phyloP scores from a whole-genome alignment of 2,888 invertebrate genomes.

The Leptogaster cylindrica region DNA sequence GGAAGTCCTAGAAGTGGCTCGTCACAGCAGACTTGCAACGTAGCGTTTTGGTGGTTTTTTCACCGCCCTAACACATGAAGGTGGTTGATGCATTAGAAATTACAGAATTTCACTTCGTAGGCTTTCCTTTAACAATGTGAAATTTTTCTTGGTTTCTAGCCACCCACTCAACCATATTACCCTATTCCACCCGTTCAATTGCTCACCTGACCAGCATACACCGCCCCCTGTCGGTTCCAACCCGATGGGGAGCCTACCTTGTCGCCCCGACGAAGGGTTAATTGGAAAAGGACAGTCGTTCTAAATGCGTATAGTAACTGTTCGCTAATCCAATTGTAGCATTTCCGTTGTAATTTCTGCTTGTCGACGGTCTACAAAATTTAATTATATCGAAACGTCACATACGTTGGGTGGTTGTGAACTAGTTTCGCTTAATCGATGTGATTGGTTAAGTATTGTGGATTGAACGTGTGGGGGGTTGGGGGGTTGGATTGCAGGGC shows the following conservation, averaged over 20 bases:
- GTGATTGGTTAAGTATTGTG: too few relatives aligned
- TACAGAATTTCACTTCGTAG: conserved; percentile 32
- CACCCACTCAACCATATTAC: too few relatives aligned
- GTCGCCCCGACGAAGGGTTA: neutral
- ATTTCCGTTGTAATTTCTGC: conserved; percentile 36
- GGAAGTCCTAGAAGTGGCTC: conserved; percentile 38
- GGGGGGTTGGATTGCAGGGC: too few relatives aligned
- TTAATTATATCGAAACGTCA: conserved; percentile 15
- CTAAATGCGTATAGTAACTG: conserved; percentile 10
- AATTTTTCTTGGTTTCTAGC: conserved; percentile 5
- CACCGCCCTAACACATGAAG: conserved; percentile 27
- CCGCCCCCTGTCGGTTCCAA: neutral
- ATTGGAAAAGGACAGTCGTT: conserved; percentile 20
- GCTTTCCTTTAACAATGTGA: conserved; percentile 18
- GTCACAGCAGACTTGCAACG: conserved; percentile 29
- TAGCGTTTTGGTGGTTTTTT: conserved; percentile 35
- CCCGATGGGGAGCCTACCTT: neutral
- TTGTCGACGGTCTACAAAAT: conserved; percentile 34
- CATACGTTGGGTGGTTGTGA: conserved; percentile 11
- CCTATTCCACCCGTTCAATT: too few relatives aligned
- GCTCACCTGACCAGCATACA: neutral
- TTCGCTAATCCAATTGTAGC: conserved; percentile 36
- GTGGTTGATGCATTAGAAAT: conserved; percentile 14
- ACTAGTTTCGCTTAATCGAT: conserved; percentile 25
- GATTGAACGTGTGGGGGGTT: too few relatives aligned